Conservation (phyloP, 2,113 vertebrate species). For the Macroglossus sobrinus region DNA sequence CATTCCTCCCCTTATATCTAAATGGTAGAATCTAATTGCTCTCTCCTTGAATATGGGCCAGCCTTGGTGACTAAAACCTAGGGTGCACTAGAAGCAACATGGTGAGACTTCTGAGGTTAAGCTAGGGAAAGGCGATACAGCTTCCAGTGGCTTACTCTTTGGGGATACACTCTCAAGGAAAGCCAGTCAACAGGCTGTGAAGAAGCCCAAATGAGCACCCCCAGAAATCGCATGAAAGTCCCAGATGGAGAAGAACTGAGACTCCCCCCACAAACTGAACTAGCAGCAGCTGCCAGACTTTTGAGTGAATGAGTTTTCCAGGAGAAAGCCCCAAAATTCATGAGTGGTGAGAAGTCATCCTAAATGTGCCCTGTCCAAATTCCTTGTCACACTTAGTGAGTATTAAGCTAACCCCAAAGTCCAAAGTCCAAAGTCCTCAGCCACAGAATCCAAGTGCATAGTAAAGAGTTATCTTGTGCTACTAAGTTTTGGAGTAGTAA, state of each 20-base stretch:
- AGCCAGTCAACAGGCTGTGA: not conserved
- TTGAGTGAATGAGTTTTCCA: not conserved
- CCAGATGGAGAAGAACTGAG: not conserved
- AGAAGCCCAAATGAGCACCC: not conserved
- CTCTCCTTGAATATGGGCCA: not conserved
- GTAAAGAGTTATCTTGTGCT: not conserved
- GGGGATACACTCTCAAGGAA: not conserved
- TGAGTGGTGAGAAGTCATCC: not conserved
- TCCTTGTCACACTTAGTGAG: not conserved
- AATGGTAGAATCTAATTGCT: not conserved
- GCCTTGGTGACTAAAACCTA: not conserved
- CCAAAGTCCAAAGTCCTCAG: not conserved
- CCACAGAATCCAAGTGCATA: not conserved
- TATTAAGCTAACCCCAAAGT: not conserved
- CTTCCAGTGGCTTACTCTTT: not conserved
- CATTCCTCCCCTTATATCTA: not conserved
- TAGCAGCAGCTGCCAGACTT: not conserved
- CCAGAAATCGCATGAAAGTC: not conserved
- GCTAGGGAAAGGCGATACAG: not conserved
- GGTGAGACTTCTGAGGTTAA: not conserved
- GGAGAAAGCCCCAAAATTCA: not conserved
- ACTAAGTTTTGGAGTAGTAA: not conserved
- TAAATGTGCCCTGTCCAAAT: not conserved
- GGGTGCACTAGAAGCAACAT: too few species aligned
- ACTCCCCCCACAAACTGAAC: not conserved